Base-by-base conservation (phyloP, 2,113 vertebrate species). In the Thalassoma bifasciatum region DNA sequence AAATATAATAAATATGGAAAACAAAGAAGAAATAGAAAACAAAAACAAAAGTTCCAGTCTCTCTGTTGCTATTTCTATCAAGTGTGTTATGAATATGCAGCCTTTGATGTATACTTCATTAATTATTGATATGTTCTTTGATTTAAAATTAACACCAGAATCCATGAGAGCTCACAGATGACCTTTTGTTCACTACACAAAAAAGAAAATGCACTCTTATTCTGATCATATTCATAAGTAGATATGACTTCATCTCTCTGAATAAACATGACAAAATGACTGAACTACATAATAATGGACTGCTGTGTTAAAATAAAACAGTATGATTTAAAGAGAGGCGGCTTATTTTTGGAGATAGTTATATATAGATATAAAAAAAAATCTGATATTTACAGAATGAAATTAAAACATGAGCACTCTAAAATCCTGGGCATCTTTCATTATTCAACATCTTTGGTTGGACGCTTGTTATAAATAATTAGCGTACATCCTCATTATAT, bases 1-100 rank as follows among this genome's bases (percentile, higher is more conserved):
- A 84, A 82, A 84, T 83, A 87, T 51, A 82, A 86, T 85, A 83
- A 83, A 88, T 81, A 88, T 6, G 61, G 10, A 36, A 50, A 57
- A 49, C 58, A n/a, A 22, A 22, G 5, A 3, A 51, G 23, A 17
- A n/a, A 22, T 1, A 47, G 16, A 34, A 80, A 65, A 58, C 2
- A 69, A 54, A 58, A 30, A 50, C 0, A 16, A 30, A 36, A 52
- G 30, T 73, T 82, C 62, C 64, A 65, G 71, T 82, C 63, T 77
- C 49, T 40, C 37, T 44, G 22, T 68, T 47, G 23, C 44, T 26
- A 38, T 21, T 8, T 37, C 30, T n/a, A 64, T 49, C 53, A 36
- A 13, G 47, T 40, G 54, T 68, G 70, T 54, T 40, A 38, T 46
- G 53, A 70, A 60, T 22, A 19, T 1, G 19, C 46, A 73, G 47